Evolutionary conservation across 2,888 invertebrate species (phyloP).

Genomic region (Tineola bisselliella): DNA sequence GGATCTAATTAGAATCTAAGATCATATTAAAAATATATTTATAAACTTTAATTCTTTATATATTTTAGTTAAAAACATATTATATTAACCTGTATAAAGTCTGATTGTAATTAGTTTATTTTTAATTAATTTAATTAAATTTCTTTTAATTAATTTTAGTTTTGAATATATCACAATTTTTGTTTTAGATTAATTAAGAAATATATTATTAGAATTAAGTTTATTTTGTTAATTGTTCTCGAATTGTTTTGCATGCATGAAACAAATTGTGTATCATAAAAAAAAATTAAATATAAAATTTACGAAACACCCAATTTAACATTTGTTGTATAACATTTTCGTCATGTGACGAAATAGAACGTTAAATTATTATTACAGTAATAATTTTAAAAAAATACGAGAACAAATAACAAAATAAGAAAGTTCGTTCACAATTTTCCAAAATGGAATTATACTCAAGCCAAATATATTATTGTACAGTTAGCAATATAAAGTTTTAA

Average conservation of each 20-base stretch:
- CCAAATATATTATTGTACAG: constrained; percentile 5
- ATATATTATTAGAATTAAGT: constrained; percentile 18
- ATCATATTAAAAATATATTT: constrained; percentile 4
- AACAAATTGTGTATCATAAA: no score
- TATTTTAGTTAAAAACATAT: background rate
- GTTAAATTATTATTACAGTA: no score
- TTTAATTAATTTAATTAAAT: background rate
- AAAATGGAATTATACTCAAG: constrained; percentile 1
- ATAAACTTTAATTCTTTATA: constrained; percentile 15
- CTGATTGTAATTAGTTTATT: constrained; percentile 45
- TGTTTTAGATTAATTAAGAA: constrained; percentile 22
- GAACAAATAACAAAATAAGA: background rate
- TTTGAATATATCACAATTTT: constrained; percentile 17
- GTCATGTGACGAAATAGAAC: no score
- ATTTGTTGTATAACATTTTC: no score
- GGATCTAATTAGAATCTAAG: constrained; percentile 17
- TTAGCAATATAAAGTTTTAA: background rate
- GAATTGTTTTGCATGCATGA: background rate
- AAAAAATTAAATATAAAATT: no score
- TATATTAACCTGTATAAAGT: constrained; percentile 36
- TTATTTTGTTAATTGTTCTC: constrained; percentile 12
- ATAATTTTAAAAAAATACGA: background rate
- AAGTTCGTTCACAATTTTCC: background rate
- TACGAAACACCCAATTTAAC: no score
- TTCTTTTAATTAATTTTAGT: constrained; percentile 15